A percentile compares a stretch with the other conserved stretches of the same genome.
These are phyloP conservation scores for Heliothis subflexa DNA, from an alignment of 1,140 invertebrate genomes.

Conservation along the genomic window DNA sequence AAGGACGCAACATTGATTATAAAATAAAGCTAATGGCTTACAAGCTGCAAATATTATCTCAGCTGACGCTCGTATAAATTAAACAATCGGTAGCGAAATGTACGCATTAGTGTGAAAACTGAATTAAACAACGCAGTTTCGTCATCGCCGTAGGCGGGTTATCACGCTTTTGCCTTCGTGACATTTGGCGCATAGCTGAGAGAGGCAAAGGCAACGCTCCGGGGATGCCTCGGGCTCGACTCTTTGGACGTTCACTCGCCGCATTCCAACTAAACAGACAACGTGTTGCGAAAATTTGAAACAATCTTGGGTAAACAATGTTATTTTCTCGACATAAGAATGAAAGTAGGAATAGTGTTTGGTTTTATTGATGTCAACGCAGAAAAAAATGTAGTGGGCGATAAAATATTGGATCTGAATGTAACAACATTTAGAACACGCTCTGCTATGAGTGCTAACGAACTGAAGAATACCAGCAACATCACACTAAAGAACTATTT, in stretches of 20 bases:
- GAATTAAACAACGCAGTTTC: slow-evolving; percentile 56
- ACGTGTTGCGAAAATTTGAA: slow-evolving; percentile 59
- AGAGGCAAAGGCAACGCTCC: slow-evolving; percentile 56
- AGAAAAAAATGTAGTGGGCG: not conserved
- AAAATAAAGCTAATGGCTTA: slow-evolving; percentile 50
- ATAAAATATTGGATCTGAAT: slow-evolving; percentile 17
- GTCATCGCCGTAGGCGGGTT: slow-evolving; percentile 55
- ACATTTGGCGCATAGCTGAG: slow-evolving; percentile 68
- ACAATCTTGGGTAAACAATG: slow-evolving; percentile 40
- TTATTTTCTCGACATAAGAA: slow-evolving; percentile 26
- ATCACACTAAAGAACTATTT: not conserved
- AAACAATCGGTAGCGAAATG: slow-evolving; percentile 29
- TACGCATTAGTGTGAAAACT: slow-evolving; percentile 41
- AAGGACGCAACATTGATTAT: slow-evolving; percentile 44
- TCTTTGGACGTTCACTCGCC: slow-evolving; percentile 72
- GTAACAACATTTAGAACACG: not conserved
- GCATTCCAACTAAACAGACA: slow-evolving; percentile 67
- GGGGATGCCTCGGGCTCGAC: slow-evolving; percentile 60
- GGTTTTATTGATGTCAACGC: not conserved
- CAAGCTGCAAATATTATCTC: slow-evolving; percentile 51
- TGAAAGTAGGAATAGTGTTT: slow-evolving; percentile 25
- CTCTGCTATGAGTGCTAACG: not conserved
- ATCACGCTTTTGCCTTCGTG: slow-evolving; percentile 71
- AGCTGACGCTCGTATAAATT: slow-evolving; percentile 48
- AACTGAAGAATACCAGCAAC: not conserved